These are phyloP conservation scores for Ectemnius continuus DNA, from an alignment of 2,888 invertebrate genomes.

Conservation along the genomic window DNA sequence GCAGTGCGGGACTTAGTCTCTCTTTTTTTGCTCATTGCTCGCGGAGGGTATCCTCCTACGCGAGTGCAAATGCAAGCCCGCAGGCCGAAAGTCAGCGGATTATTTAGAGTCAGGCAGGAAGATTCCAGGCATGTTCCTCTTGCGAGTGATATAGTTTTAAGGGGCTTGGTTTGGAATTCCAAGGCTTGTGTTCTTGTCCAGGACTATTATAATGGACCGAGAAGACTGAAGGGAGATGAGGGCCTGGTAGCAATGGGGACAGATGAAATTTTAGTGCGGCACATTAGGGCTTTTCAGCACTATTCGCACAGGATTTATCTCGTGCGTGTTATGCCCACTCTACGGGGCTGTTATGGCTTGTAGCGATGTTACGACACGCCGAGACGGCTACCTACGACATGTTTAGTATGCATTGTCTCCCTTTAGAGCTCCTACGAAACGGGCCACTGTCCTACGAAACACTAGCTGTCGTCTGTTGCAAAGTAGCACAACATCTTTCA, in stretches of 20 bases:
- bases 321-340: slow-evolving; percentile 2
- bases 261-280: background rate
- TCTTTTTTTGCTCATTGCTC: slow-evolving; percentile 27
- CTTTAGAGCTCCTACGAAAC: slow-evolving; percentile 16
- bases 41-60: slow-evolving; percentile 30
- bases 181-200: no score
- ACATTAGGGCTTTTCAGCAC: slow-evolving; percentile 1
- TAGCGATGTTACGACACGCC: slow-evolving; percentile 27
- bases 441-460: no score
- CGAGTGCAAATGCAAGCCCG: background rate
- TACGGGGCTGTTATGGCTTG: slow-evolving; percentile 15
- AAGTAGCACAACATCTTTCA: no score
- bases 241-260: background rate
- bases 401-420: slow-evolving; percentile 49
- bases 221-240: no score
- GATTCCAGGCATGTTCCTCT: background rate
- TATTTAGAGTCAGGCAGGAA: background rate
- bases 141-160: slow-evolving; percentile 6
- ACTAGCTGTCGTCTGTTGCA: no score
- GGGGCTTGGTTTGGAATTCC: no score
- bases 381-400: slow-evolving; percentile 35
- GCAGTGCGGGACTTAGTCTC: slow-evolving; percentile 1
- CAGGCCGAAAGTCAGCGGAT: background rate
- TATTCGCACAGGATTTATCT: slow-evolving; percentile 7
- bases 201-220: no score